Conservation (phyloP, 2,888 invertebrate genomes). For the Cistogaster globosa region DNA sequence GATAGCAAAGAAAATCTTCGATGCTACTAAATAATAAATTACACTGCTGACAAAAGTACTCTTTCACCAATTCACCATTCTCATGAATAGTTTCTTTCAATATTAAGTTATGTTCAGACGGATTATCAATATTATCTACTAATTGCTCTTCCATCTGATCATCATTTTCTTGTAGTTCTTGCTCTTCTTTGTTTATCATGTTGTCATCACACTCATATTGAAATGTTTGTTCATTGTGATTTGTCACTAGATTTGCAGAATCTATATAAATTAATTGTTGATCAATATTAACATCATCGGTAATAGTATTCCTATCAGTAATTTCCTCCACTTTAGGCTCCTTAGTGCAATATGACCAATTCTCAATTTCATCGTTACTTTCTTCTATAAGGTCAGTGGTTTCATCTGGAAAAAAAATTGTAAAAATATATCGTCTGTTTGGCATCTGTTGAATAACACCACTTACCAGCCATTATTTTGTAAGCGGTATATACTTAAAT, state of each 20-base stretch:
- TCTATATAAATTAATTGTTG: constrained; percentile 43
- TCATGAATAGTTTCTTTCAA: constrained; percentile 61
- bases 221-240: constrained; percentile 21
- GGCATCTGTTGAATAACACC: background rate
- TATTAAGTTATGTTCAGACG: constrained; percentile 51
- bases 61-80: constrained; percentile 44
- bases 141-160: background rate
- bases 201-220: constrained; percentile 21
- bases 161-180: background rate
- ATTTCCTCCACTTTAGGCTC: constrained; percentile 1
- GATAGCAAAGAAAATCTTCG: constrained; percentile 61
- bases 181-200: background rate
- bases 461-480: constrained; percentile 62
- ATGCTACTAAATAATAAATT: constrained; percentile 62
- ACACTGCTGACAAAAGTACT: constrained; percentile 69
- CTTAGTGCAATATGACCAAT: constrained; percentile 45
- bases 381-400: constrained; percentile 52
- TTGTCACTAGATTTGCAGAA: background rate
- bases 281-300: background rate
- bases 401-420: constrained; percentile 35
- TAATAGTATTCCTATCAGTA: background rate
- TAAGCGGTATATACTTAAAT: background rate
- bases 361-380: constrained; percentile 41
- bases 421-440: background rate
- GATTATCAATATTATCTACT: constrained; percentile 11